These are phyloP conservation scores for Campoplex nolae DNA, from an alignment of 2,888 invertebrate species.

Conservation along the genomic window DNA sequence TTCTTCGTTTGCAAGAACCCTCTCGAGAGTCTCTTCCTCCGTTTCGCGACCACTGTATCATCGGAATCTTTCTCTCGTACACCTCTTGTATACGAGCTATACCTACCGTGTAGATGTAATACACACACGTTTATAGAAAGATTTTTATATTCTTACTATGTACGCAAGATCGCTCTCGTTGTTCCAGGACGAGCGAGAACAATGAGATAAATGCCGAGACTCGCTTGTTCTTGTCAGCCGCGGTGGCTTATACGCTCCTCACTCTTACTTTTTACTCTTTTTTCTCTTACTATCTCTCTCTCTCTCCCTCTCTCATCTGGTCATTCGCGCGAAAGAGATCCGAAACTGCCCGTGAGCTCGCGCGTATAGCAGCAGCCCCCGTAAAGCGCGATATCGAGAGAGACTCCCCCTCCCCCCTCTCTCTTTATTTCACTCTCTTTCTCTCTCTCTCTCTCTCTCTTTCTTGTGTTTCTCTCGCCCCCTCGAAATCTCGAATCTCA, in stretches of 20 bases:
- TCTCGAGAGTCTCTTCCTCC: constrained; percentile 48
- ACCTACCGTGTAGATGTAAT: constrained; percentile 37
- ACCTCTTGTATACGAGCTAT: constrained; percentile 49
- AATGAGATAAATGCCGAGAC: constrained; percentile 69
- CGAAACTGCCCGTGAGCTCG: constrained; percentile 35
- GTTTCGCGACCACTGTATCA: constrained; percentile 65
- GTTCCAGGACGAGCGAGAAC: constrained; percentile 67
- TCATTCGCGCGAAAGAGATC: constrained; percentile 42
- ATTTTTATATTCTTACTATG: constrained; percentile 59
- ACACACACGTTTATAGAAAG: constrained; percentile 1
- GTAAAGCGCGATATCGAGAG: constrained; percentile 58
- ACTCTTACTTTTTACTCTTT: constrained; percentile 2
- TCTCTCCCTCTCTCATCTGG: constrained; percentile 3
- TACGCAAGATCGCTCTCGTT: constrained; percentile 66
- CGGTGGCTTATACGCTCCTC: constrained; percentile 53
- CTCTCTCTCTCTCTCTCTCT: constrained; percentile 15
- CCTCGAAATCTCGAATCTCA: constrained; percentile 66
- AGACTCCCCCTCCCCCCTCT: not conserved
- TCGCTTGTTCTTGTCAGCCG: constrained; percentile 68
- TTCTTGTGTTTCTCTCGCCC: constrained; percentile 16
- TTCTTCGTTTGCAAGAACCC: constrained; percentile 66
- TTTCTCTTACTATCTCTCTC: constrained; percentile 13
- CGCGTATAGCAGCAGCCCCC: constrained; percentile 51
- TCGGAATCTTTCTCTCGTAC: constrained; percentile 68
- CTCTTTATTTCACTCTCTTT: not conserved